A percentile compares a stretch with the other conserved stretches of the same genome.
These are phyloP conservation scores for Apodemus speciosus DNA, from an alignment of 2,113 vertebrate species.

Conservation along the genomic window DNA sequence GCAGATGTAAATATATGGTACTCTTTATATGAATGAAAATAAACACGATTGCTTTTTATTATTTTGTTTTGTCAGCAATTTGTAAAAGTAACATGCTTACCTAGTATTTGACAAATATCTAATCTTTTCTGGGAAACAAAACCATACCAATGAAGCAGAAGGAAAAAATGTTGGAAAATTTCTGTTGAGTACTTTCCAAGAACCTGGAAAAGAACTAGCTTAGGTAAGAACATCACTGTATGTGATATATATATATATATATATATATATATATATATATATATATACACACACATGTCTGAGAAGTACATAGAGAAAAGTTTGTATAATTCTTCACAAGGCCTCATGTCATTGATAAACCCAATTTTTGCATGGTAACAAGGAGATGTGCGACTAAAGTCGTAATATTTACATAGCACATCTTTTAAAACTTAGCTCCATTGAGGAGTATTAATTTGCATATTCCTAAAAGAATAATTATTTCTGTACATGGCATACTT, in stretches of 20 bases:
- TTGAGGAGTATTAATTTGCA: neutral
- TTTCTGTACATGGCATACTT: neutral
- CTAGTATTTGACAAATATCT: neutral
- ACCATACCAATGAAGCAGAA: neutral
- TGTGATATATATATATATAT: neutral
- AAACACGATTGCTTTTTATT: neutral
- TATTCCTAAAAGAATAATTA: neutral
- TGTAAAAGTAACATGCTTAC: neutral
- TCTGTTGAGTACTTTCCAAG: neutral
- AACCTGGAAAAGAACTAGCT: neutral
- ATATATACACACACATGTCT: neutral
- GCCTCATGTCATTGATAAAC: neutral
- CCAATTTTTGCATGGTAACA: neutral
- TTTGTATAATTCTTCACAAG: neutral
- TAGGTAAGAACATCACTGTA: neutral
- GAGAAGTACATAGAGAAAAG: neutral
- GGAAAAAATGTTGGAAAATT: neutral
- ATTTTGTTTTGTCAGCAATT: neutral
- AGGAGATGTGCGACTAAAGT: neutral
- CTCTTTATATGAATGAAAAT: neutral
- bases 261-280: no score
- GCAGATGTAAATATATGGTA: neutral
- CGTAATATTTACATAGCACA: neutral
- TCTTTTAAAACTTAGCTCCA: conserved; percentile 1
- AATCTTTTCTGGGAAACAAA: neutral